Conservation (phyloP, 2,113 vertebrate genomes). For the Atractosteus spatula region DNA sequence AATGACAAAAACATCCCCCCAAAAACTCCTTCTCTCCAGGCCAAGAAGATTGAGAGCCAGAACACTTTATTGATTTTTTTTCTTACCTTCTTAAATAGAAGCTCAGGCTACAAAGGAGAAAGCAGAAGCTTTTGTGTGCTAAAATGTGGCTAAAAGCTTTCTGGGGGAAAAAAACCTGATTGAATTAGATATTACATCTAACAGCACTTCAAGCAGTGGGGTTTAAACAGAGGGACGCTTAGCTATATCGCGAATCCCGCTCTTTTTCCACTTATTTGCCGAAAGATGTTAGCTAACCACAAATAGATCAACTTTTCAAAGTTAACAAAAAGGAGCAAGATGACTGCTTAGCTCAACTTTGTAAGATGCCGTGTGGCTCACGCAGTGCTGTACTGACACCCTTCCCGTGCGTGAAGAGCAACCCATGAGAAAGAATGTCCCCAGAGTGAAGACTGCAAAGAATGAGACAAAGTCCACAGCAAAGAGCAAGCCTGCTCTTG, state of each 20-base stretch:
- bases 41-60: constrained; percentile 89
- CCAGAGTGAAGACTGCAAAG: no score
- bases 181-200: constrained; percentile 91
- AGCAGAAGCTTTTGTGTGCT: constrained; percentile 90
- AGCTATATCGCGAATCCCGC: constrained; percentile 45
- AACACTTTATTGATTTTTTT: constrained; percentile 92
- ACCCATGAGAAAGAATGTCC: no score
- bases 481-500: no score
- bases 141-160: constrained; percentile 96
- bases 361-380: constrained; percentile 39
- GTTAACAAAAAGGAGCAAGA: constrained; percentile 55
- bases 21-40: constrained; percentile 73
- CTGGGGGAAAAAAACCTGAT: constrained; percentile 75
- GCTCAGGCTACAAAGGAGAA: constrained; percentile 87
- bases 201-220: constrained; percentile 60
- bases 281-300: constrained; percentile 61
- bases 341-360: constrained; percentile 32
- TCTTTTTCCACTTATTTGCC: constrained; percentile 56
- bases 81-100: constrained; percentile 90
- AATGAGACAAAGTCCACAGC: no score
- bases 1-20: constrained; percentile 87
- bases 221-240: constrained; percentile 45
- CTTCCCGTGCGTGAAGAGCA: constrained; percentile 27
- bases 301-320: constrained; percentile 65
- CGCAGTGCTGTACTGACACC: constrained; percentile 43